A percentile compares a stretch with the other conserved stretches of the same genome.
Conservation (phyloP, 2,888 invertebrate genomes). For the Himalopsyche kuldschensis region DNA sequence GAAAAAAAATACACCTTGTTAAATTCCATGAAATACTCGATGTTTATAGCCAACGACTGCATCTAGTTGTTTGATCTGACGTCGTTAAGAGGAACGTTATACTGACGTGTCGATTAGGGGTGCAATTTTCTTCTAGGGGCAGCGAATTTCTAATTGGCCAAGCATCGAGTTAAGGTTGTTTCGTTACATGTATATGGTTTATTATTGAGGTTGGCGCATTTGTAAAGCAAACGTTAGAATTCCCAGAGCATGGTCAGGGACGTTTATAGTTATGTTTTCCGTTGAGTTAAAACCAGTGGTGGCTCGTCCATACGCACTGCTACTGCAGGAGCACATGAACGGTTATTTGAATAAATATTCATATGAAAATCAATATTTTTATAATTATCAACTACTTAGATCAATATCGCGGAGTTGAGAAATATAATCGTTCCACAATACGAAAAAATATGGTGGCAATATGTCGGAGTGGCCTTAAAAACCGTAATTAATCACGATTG, state of each 20-base stretch:
- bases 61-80: not conserved
- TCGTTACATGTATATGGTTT: not conserved
- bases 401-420: too few species aligned
- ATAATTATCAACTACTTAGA: too few species aligned
- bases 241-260: constrained; percentile 7
- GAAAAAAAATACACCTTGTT: constrained; percentile 7
- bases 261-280: constrained; percentile 10
- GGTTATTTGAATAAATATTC: too few species aligned
- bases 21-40: constrained; percentile 8
- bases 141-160: not conserved
- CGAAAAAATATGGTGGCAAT: too few species aligned
- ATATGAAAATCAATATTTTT: too few species aligned
- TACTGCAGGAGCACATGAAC: too few species aligned
- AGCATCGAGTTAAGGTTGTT: not conserved
- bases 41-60: not conserved
- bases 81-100: not conserved
- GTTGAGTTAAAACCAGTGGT: too few species aligned
- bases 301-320: too few species aligned
- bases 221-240: not conserved
- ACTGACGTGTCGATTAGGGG: not conserved
- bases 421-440: too few species aligned
- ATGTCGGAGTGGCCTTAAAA: too few species aligned
- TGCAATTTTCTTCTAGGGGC: not conserved
- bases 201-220: constrained; percentile 1
- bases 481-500: too few species aligned